A percentile compares a stretch with the other conserved stretches of the same genome.
phyloP scores from a whole-genome alignment of 1,140 invertebrate species.

The Cydia amplana region DNA sequence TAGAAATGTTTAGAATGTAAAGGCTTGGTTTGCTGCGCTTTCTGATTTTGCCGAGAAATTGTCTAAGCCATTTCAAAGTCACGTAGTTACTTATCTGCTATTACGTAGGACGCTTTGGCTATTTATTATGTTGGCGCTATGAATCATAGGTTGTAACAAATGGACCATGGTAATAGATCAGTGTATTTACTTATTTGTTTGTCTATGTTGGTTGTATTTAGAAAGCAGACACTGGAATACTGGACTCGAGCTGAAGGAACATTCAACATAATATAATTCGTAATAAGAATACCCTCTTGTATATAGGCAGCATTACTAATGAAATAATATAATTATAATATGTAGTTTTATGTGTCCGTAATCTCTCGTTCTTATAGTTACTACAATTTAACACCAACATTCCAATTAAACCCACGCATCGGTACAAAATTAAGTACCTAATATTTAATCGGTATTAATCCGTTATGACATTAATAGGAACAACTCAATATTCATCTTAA shows the following conservation, averaged over 20 bases:
- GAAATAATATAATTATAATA: no score
- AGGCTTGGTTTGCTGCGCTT: constrained; percentile 72
- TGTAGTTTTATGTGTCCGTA: no score
- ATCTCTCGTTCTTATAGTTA: no score
- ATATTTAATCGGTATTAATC: neutral
- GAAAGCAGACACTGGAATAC: neutral
- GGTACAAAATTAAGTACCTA: neutral
- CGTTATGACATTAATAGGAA: neutral
- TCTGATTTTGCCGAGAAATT: constrained; percentile 76
- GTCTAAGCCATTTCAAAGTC: constrained; percentile 63
- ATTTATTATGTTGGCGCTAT: constrained; percentile 59
- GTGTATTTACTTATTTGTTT: neutral
- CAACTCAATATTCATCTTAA: neutral
- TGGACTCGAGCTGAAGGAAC: neutral
- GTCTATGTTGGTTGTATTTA: neutral
- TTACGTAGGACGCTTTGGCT: constrained; percentile 72
- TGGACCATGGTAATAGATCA: constrained; percentile 18
- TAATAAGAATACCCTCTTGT: no score
- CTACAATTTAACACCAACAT: neutral
- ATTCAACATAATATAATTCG: neutral
- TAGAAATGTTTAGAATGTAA: constrained; percentile 35
- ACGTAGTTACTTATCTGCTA: constrained; percentile 68
- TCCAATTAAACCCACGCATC: neutral
- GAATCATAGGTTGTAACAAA: constrained; percentile 17
- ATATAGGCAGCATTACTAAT: no score